Base-by-base conservation (phyloP, 2,113 vertebrate species). In the Proteles cristata region DNA sequence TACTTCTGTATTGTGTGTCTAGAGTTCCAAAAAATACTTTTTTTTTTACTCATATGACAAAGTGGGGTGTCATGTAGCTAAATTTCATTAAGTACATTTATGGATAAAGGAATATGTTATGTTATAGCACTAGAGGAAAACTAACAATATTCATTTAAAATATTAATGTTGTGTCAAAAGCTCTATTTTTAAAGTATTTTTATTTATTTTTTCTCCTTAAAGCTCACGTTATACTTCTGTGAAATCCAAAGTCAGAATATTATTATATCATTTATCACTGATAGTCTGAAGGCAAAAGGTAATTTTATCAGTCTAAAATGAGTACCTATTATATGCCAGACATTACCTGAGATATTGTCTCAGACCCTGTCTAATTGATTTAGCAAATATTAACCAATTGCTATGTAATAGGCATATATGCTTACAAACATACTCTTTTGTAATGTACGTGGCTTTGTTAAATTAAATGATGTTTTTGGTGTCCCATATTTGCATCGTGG, bases 101-200 rank as follows among this genome's bases (percentile, higher is more conserved):
- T 50, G 48, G 26, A 84, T 83, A 68, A 83, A 84, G 31, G 23
- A 71, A 26, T 74, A 50, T 48, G 15, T 39, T 71, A 71, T 39
- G 23, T 33, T 66, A 9, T 53, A 79, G 45, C 28, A 61, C 2
- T 68, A 50, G 23, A 94, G 28, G 33, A 79, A 90, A 95, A 74
- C 35, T 79, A 61, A 58, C 8, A 87, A 73, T 7, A 90, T 31
- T 80, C n/a, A 93, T 82, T 93, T 55, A 87, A 90, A 95, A 82
- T 43, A 83, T 43, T 83, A 95, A 83, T 93, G 14, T 2, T 79
- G n/a, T 84, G 10, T 2, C 7, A 88, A 26, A 58, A 71, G 53
- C 26, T 91, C n/a, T 90, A 79, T n/a, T 96, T 97, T 68, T 26
- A 85, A 92, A 71, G 11, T 61, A 55, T 63, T 90, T 90, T 80